phyloP scores from a whole-genome alignment of 2,113 vertebrate species.

The Phaetusa simplex region DNA sequence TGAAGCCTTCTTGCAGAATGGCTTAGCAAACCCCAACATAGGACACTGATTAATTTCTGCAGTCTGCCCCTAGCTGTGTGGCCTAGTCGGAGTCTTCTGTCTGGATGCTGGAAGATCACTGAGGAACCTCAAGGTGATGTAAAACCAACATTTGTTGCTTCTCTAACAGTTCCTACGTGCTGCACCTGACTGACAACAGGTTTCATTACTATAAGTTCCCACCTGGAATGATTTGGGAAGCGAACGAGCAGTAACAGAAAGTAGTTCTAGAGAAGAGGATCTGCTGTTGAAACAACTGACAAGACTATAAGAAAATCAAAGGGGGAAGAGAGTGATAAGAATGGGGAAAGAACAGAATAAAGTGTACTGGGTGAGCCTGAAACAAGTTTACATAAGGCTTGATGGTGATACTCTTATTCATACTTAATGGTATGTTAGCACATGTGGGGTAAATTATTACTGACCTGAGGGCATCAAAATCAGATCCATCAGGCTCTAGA shows the following conservation, averaged over 20 bases:
- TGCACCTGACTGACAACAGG: neutral
- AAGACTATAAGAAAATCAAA: neutral
- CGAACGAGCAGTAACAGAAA: neutral
- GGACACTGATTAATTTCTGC: neutral
- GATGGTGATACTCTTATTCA: neutral
- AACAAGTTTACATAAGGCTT: neutral
- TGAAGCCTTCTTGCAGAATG: neutral
- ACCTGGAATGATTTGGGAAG: neutral
- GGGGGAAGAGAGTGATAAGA: neutral
- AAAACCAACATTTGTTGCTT: neutral
- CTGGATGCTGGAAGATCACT: neutral
- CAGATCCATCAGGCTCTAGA: neutral
- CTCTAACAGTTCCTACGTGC: neutral
- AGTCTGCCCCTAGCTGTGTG: neutral
- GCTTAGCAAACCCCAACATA: neutral
- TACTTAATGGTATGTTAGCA: neutral
- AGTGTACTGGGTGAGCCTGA: neutral
- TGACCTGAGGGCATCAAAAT: conserved; percentile 43
- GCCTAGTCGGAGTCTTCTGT: neutral
- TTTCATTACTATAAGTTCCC: neutral
- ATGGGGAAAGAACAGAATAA: neutral
- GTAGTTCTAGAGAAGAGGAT: neutral
- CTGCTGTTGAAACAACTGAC: neutral
- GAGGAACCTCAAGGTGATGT: neutral
- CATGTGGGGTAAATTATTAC: conserved; percentile 11